Conservation (phyloP, 1,140 invertebrate species). For the Euschistus heros region DNA sequence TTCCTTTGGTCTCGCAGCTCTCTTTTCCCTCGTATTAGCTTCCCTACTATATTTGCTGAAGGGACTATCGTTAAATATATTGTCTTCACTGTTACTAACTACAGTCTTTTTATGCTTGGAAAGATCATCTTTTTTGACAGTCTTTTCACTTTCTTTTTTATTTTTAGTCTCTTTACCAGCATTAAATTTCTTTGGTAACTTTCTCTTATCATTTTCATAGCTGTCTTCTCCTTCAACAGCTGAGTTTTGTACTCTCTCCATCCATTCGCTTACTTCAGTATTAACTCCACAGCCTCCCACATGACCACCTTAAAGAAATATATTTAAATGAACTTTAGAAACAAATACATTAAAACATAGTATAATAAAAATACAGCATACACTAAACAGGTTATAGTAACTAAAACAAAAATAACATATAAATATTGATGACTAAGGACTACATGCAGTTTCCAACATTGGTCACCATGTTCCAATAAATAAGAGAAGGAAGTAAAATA, state of each 20-base stretch:
- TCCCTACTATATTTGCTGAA: constrained; percentile 53
- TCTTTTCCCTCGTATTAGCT: constrained; percentile 43
- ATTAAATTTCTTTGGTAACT: constrained; percentile 25
- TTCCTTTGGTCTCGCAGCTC: constrained; percentile 48
- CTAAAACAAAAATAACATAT: too few species aligned
- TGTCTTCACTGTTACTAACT: background rate
- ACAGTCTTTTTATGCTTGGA: background rate
- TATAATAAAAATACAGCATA: too few species aligned
- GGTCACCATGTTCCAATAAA: too few species aligned
- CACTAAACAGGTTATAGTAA: too few species aligned
- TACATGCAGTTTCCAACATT: too few species aligned
- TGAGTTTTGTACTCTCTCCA: constrained; percentile 83
- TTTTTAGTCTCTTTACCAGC: background rate
- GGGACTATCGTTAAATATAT: constrained; percentile 34
- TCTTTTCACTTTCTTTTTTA: constrained; percentile 15
- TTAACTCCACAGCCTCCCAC: constrained; percentile 76
- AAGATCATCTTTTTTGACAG: constrained; percentile 5
- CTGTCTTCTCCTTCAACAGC: constrained; percentile 42
- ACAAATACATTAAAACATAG: too few species aligned
- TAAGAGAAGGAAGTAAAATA: too few species aligned
- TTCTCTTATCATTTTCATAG: constrained; percentile 21
- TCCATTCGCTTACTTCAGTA: constrained; percentile 78
- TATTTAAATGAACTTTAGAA: too few species aligned
- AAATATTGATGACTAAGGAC: too few species aligned
- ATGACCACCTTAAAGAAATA: constrained; percentile 44